Conservation (phyloP, 2,797 vertebrate genomes). For the Aeoliscus strigatus region DNA sequence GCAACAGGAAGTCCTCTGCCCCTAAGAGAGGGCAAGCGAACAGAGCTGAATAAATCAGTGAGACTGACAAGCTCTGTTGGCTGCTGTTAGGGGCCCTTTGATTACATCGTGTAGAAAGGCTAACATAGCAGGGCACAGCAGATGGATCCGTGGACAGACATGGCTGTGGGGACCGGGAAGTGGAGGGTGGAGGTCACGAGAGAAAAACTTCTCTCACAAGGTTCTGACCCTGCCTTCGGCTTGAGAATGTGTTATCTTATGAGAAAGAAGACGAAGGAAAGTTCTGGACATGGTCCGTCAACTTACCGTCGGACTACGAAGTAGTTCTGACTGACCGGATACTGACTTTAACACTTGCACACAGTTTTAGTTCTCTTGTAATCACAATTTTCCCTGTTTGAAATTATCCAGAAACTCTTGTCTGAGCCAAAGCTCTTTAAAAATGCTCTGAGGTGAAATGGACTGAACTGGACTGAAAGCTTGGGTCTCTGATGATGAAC, state of each 20-base stretch:
- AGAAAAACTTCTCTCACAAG: slow-evolving; percentile 9
- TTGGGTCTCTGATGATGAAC: no score
- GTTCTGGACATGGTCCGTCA: background rate
- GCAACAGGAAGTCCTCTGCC: slow-evolving; percentile 68
- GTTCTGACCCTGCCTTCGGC: slow-evolving; percentile 15
- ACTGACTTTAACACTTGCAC: no score
- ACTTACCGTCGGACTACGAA: no score
- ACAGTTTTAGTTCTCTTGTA: no score
- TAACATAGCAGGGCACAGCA: slow-evolving; percentile 12
- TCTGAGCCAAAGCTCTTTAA: no score
- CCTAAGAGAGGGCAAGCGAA: slow-evolving; percentile 47
- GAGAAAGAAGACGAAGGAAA: background rate
- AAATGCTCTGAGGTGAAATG: no score
- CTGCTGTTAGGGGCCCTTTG: slow-evolving; percentile 35
- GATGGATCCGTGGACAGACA: slow-evolving; percentile 2
- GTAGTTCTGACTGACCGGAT: no score
- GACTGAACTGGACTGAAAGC: no score
- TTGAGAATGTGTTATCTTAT: slow-evolving; percentile 9
- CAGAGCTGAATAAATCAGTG: slow-evolving; percentile 48
- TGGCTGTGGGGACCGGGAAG: background rate
- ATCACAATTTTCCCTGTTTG: no score
- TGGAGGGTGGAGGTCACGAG: slow-evolving; percentile 21
- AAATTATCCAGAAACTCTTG: no score
- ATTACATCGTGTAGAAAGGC: slow-evolving; percentile 19
- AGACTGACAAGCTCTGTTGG: slow-evolving; percentile 44